Conservation (phyloP, 2,113 vertebrate genomes). For the Loxodonta africana region DNA sequence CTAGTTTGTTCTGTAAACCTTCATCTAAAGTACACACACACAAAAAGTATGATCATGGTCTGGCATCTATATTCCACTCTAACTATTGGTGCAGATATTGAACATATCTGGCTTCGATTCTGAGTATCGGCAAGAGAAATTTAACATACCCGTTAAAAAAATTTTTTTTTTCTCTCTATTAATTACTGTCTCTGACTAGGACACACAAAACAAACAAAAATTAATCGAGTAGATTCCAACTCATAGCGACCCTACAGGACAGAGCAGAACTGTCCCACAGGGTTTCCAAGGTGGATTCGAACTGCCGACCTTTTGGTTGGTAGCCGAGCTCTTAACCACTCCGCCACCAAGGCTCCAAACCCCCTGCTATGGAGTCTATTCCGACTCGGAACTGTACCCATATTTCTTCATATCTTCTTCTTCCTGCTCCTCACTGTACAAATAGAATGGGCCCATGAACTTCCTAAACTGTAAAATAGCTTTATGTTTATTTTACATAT, state of each 20-base stretch:
- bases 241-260: no score
- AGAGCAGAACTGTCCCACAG: no score
- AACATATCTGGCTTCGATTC: constrained; percentile 1
- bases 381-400: not conserved
- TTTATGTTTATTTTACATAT: constrained; percentile 39
- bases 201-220: not conserved
- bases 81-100: not conserved
- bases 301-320: no score
- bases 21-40: no score
- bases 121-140: not conserved
- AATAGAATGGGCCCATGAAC: not conserved
- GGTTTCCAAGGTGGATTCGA: no score
- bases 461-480: not conserved
- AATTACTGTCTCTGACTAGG: not conserved
- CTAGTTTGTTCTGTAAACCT: no score
- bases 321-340: no score
- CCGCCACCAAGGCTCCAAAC: no score
- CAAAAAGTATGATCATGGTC: not conserved
- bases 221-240: no score
- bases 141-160: not conserved
- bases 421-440: constrained; percentile 1
- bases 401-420: constrained; percentile 22
- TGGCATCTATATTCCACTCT: not conserved
- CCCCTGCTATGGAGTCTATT: no score
- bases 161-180: not conserved